A percentile compares a stretch with the other conserved stretches of the same genome.
phyloP scores from a whole-genome alignment of 2,888 invertebrate genomes.

The Conchocele bisecta region DNA sequence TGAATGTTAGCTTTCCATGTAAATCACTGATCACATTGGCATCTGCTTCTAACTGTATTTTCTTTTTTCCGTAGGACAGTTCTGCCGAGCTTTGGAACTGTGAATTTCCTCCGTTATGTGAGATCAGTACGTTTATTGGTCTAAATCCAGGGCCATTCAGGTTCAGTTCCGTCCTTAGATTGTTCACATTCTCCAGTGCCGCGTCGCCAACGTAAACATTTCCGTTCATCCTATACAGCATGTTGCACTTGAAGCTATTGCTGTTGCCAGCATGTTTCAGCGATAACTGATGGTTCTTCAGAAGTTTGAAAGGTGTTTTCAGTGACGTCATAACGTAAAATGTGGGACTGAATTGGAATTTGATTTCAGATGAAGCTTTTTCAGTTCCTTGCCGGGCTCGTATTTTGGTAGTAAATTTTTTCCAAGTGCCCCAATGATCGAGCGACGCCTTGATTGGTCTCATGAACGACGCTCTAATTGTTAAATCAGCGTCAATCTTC shows the following conservation, averaged over 20 bases:
- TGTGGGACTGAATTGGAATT: conserved; percentile 36
- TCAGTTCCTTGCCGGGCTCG: conserved; percentile 11
- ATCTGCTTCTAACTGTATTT: conserved; percentile 11
- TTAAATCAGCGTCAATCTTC: conserved; percentile 41
- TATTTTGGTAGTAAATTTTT: conserved; percentile 22
- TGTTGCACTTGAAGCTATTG: conserved; percentile 45
- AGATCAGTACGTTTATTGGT: conserved; percentile 22
- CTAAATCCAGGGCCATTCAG: conserved; percentile 35
- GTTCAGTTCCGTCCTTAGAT: conserved; percentile 33
- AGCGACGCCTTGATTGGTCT: conserved; percentile 37
- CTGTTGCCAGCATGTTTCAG: conserved; percentile 34
- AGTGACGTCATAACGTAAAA: conserved; percentile 24
- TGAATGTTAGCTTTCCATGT: conserved; percentile 11
- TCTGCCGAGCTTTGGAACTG: conserved; percentile 36
- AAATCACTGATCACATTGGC: conserved; percentile 29
- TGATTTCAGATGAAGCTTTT: conserved; percentile 11
- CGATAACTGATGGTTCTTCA: conserved; percentile 47
- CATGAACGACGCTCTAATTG: conserved; percentile 35
- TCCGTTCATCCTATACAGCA: conserved; percentile 43
- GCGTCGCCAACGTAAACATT: conserved; percentile 41
- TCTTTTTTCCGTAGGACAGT: conserved; percentile 28
- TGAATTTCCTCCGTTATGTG: conserved; percentile 21
- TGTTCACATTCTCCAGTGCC: conserved; percentile 31
- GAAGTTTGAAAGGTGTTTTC: conserved; percentile 27
- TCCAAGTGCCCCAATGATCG: conserved; percentile 39